Percentiles rank a stretch among this genome's conserved stretches.
phyloP scores from a whole-genome alignment of 2,888 invertebrate species.

The Brachyopa scutellaris region DNA sequence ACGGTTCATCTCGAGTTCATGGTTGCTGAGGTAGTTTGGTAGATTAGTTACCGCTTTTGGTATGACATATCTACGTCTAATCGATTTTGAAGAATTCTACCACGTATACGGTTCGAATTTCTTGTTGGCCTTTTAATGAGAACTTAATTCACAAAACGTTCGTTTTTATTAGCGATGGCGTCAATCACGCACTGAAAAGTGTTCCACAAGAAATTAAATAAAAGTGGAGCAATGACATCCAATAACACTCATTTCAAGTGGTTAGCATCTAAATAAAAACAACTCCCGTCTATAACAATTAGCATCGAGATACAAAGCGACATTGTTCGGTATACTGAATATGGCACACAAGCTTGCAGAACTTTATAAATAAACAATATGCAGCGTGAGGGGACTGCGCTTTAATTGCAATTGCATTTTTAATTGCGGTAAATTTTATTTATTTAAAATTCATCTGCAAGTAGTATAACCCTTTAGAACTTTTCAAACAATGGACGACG shows the following conservation, averaged over 20 bases:
- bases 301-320: not conserved
- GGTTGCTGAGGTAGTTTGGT: not conserved
- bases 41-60: not conserved
- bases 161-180: not conserved
- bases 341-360: not conserved
- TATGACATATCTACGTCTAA: no score
- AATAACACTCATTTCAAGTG: not conserved
- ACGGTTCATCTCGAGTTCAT: not conserved
- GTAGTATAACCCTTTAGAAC: constrained; percentile 32
- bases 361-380: constrained; percentile 34
- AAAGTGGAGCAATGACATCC: not conserved
- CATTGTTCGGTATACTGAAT: not conserved
- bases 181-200: no score
- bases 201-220: no score
- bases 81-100: no score
- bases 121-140: no score
- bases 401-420: constrained; percentile 41
- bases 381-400: constrained; percentile 20
- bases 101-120: no score
- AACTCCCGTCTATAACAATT: not conserved
- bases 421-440: constrained; percentile 40
- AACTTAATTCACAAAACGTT: no score
- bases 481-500: constrained; percentile 23
- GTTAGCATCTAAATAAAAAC: not conserved
- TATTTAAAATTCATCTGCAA: constrained; percentile 38